Percentiles rank a stretch among this genome's conserved stretches.
phyloP scores from a whole-genome alignment of 1,140 invertebrate species.

The Antheraea mylitta region DNA sequence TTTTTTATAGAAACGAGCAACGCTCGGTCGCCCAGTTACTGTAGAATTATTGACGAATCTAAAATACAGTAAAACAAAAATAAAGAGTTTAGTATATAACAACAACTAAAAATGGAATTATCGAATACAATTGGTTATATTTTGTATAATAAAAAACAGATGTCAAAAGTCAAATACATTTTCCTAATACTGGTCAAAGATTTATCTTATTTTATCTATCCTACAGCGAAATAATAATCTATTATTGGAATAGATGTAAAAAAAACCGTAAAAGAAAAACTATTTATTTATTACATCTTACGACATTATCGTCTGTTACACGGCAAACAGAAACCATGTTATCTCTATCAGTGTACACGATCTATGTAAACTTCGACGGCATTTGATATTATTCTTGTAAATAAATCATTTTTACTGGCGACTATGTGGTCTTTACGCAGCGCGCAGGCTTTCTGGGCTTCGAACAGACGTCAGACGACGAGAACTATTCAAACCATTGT shows the following conservation, averaged over 20 bases:
- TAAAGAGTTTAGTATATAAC: too few relatives aligned
- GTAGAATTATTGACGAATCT: too few relatives aligned
- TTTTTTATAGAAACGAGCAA: too few relatives aligned
- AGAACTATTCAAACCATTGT: background rate
- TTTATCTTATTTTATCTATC: background rate
- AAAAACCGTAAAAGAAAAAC: background rate
- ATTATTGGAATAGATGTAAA: background rate
- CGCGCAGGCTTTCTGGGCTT: constrained; percentile 52
- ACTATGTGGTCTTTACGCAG: constrained; percentile 43
- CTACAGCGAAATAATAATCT: background rate
- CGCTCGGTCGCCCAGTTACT: too few relatives aligned
- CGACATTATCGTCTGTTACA: constrained; percentile 1
- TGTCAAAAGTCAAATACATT: background rate
- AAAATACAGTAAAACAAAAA: background rate
- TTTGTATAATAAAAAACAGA: background rate
- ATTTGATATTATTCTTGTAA: constrained; percentile 49
- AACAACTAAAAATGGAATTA: too few relatives aligned
- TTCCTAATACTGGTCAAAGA: background rate
- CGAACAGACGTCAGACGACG: constrained; percentile 41
- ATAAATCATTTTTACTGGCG: constrained; percentile 67
- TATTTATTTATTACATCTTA: background rate
- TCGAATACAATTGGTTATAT: background rate
- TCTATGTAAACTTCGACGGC: constrained; percentile 46
- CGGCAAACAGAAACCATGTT: background rate
- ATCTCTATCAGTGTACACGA: constrained; percentile 38